Percentiles rank a stretch among this genome's conserved stretches.
Evolutionary conservation across 2,113 vertebrate species (phyloP).

Genomic region (Andinoacara biseriatus): DNA sequence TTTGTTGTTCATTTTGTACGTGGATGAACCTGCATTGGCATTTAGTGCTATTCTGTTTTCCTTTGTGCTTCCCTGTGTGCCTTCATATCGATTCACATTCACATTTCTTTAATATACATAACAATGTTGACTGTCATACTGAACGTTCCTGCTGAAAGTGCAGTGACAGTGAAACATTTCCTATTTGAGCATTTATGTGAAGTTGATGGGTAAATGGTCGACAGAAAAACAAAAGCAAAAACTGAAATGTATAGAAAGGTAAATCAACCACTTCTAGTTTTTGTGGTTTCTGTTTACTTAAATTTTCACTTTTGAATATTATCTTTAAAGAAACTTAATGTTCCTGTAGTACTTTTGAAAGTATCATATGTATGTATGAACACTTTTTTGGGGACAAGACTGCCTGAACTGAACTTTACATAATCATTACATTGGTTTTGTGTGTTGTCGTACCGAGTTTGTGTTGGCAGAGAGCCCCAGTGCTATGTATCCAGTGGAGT

Average conservation of each 20-base stretch:
- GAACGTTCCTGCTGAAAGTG: too few relatives aligned
- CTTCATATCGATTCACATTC: too few relatives aligned
- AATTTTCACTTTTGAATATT: too few relatives aligned
- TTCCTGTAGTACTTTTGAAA: too few relatives aligned
- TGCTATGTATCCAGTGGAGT: slow-evolving; percentile 35
- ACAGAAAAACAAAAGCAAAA: background rate
- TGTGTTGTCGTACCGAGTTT: slow-evolving; percentile 16
- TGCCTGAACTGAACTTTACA: background rate
- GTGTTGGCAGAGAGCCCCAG: background rate
- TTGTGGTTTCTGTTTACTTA: too few relatives aligned
- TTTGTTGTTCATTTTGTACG: background rate
- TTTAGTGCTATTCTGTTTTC: background rate
- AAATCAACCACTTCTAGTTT: too few relatives aligned
- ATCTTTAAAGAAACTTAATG: too few relatives aligned
- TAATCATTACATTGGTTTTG: background rate
- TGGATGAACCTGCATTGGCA: background rate
- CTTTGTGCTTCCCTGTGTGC: too few relatives aligned
- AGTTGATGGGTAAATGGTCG: background rate
- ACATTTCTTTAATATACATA: too few relatives aligned
- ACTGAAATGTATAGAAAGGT: background rate
- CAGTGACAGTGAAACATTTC: too few relatives aligned
- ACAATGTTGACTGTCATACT: too few relatives aligned
- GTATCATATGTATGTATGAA: background rate
- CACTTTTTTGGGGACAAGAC: background rate
- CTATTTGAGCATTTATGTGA: background rate